Conservation (phyloP, 2,113 vertebrate species). For the Colinus virginianus region DNA sequence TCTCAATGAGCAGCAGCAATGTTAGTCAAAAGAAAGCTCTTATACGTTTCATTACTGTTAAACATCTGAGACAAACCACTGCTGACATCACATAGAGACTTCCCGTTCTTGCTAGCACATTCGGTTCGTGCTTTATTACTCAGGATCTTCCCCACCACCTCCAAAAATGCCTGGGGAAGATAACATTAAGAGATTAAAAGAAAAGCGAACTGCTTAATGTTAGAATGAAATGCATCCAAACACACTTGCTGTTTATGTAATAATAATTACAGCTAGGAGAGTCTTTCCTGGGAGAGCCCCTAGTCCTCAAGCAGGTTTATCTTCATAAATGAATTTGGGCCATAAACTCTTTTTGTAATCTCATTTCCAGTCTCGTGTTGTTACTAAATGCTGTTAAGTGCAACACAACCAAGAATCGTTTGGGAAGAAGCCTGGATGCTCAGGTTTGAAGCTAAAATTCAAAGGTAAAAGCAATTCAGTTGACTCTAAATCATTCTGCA, state of each 20-base stretch:
- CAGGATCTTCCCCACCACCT: neutral
- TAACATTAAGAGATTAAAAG: constrained; percentile 32
- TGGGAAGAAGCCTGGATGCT: neutral
- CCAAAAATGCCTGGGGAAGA: constrained; percentile 2
- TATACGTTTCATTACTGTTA: neutral
- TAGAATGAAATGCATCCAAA: constrained; percentile 3
- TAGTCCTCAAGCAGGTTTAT: neutral
- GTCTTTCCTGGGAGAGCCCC: neutral
- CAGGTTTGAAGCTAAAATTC: neutral
- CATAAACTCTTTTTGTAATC: neutral
- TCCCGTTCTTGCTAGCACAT: neutral
- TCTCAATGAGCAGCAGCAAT: neutral
- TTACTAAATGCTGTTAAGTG: neutral
- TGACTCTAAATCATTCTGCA: accelerated
- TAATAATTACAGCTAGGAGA: constrained; percentile 4
- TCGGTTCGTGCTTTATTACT: neutral
- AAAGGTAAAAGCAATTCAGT: accelerated
- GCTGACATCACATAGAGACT: neutral
- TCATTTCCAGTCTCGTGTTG: neutral
- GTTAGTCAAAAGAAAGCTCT: constrained; percentile 13
- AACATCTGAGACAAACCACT: neutral
- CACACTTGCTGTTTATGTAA: neutral
- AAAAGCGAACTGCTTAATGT: constrained; percentile 41
- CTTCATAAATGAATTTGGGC: constrained; percentile 19
- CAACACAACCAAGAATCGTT: neutral